Evolutionary conservation across 1,140 invertebrate genomes (phyloP).

Genomic region (Arion vulgaris): DNA sequence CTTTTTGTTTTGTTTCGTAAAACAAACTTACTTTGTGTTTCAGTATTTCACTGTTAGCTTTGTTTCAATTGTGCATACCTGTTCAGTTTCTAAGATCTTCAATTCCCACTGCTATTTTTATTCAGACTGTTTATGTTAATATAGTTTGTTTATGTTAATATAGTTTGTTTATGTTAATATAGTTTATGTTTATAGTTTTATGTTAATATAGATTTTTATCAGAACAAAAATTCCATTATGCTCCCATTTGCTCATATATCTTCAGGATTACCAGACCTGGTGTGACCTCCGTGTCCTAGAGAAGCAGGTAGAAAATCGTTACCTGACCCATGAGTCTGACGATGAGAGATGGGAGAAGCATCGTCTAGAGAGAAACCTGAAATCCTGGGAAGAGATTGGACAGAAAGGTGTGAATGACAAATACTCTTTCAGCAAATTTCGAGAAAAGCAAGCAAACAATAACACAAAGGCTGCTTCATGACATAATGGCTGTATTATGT

Average conservation of each 20-base stretch:
- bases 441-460: slow-evolving; percentile 51
- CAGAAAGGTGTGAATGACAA: slow-evolving; percentile 71
- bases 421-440: slow-evolving; percentile 63
- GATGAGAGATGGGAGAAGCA: slow-evolving; percentile 89
- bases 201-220: too few species aligned
- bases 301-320: slow-evolving; percentile 85
- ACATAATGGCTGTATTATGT: neutral
- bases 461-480: slow-evolving; percentile 34
- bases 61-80: too few species aligned
- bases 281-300: slow-evolving; percentile 93
- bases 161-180: too few species aligned
- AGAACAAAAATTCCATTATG: too few species aligned
- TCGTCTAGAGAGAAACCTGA: slow-evolving; percentile 72
- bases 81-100: too few species aligned
- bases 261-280: slow-evolving; percentile 95
- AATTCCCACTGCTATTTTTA: too few species aligned
- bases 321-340: slow-evolving; percentile 96
- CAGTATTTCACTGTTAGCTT: too few species aligned
- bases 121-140: too few species aligned
- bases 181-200: too few species aligned
- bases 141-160: too few species aligned
- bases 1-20: too few species aligned
- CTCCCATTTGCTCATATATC: neutral
- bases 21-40: too few species aligned
- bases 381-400: slow-evolving; percentile 65